Base-by-base conservation (phyloP, 1,140 invertebrate genomes). In the Magallana angulata region DNA sequence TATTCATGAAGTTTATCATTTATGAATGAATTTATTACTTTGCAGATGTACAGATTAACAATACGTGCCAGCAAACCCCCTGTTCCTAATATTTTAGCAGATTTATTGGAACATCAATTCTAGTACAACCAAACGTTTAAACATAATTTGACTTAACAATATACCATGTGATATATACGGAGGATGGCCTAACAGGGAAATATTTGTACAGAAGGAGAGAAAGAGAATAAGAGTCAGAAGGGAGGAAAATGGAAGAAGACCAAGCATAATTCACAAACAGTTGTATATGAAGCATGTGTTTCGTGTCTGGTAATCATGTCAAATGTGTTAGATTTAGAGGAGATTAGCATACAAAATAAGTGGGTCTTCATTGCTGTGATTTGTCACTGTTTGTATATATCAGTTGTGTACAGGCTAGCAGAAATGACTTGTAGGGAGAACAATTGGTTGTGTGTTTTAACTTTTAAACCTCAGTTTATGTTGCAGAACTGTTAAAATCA, bases 1-100 rank as follows among this genome's bases (percentile, higher is more conserved):
- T 48, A 48, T 48, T 48, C 5, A 48, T 48, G 36, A 48, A 48
- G 36, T 48, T 48, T 48, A 48, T 48, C 36, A 2, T 24, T 24
- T 24, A 24, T 24, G 1, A 24, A 24, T 68, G 24, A 24, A 11
- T 90, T 83, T 84, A 89, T 83, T 85, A 84, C 93, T 92, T 95
- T 96, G 18, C 95, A 99, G 98, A 99, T 99, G 98, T 99, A 98
- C 96, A 97, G 99, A 93, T 96, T 99, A 91, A 99, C 99, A 82
- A 97, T 99, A 86, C 96, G 98, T 94, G 98, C 98, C 82, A 99
- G 98, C 95, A 99, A 99, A 96, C 98, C 99, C 95, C 96, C 97
- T 60, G 98, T 99, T 91, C 98, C 98, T 86, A 92, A 93, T 85
- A 91, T 91, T 57, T 89, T 96, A 76, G 94, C 95, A 89, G 93